Evolutionary conservation across 2,888 invertebrate species (phyloP).

Genomic region (Trisateles emortualis): DNA sequence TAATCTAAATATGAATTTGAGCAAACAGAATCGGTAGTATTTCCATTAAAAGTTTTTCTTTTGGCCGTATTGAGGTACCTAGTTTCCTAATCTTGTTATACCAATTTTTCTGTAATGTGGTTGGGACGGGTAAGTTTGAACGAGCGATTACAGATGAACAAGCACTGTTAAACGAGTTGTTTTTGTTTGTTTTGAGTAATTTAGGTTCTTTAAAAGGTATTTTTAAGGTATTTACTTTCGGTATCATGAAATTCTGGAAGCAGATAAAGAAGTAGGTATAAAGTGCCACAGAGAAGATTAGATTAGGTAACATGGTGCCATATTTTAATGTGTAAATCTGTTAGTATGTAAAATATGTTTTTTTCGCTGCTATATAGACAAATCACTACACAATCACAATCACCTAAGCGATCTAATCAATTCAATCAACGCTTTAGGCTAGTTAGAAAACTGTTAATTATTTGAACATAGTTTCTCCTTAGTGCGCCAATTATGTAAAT

Average conservation of each 20-base stretch:
- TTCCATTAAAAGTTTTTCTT: conserved; percentile 18
- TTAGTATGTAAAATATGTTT: too few relatives aligned
- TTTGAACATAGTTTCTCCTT: neutral
- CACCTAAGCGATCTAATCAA: too few relatives aligned
- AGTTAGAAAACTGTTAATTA: neutral
- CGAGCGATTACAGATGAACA: neutral
- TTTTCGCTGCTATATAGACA: too few relatives aligned
- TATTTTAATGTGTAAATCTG: too few relatives aligned
- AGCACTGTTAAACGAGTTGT: neutral
- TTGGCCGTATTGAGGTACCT: neutral
- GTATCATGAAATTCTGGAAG: neutral
- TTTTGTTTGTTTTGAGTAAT: neutral
- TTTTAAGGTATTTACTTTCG: neutral
- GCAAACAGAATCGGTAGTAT: conserved; percentile 18
- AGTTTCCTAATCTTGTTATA: conserved; percentile 6
- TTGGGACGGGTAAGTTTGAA: conserved; percentile 1
- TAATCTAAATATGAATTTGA: conserved; percentile 32
- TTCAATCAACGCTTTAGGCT: too few relatives aligned
- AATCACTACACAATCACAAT: too few relatives aligned
- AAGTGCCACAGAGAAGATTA: too few relatives aligned
- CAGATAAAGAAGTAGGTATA: too few relatives aligned
- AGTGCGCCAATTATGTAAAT: conserved; percentile 21
- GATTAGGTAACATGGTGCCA: too few relatives aligned
- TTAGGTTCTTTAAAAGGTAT: neutral
- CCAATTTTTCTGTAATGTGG: neutral